Conservation (phyloP, 2,113 vertebrate genomes). For the Oenanthe oenanthe region DNA sequence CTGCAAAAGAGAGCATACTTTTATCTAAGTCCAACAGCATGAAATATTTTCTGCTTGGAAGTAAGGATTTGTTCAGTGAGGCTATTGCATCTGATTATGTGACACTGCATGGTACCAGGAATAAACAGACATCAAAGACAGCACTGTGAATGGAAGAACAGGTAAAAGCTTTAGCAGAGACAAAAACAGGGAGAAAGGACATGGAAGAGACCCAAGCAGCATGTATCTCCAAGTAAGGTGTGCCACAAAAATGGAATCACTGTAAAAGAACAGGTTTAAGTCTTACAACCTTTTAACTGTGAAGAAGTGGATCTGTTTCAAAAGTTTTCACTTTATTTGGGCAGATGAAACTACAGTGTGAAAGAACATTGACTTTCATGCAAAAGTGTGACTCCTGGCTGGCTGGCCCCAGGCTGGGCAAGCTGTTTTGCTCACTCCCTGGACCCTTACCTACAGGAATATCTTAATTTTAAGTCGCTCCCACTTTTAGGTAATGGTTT, state of each 20-base stretch:
- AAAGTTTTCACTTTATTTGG: background rate
- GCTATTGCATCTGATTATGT: background rate
- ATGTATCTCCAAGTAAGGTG: background rate
- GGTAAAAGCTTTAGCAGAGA: background rate
- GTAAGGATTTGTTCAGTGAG: background rate
- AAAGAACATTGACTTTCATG: background rate
- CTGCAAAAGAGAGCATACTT: background rate
- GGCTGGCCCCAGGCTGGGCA: background rate
- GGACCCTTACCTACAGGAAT: background rate
- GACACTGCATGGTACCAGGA: background rate
- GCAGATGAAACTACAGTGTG: background rate
- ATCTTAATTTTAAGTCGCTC: background rate
- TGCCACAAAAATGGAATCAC: background rate
- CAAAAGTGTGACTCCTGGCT: background rate
- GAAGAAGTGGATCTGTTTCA: background rate
- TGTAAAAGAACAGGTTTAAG: background rate
- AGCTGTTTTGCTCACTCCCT: background rate
- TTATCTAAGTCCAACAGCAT: background rate
- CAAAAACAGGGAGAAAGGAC: background rate
- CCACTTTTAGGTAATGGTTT: background rate
- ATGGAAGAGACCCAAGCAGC: background rate
- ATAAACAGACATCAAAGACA: slow-evolving; percentile 32
- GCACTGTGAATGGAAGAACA: background rate
- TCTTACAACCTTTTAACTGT: background rate
- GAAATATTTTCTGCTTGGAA: background rate